Evolutionary conservation across 1,140 invertebrate genomes (phyloP).

Genomic region (Pectinophora gossypiella): DNA sequence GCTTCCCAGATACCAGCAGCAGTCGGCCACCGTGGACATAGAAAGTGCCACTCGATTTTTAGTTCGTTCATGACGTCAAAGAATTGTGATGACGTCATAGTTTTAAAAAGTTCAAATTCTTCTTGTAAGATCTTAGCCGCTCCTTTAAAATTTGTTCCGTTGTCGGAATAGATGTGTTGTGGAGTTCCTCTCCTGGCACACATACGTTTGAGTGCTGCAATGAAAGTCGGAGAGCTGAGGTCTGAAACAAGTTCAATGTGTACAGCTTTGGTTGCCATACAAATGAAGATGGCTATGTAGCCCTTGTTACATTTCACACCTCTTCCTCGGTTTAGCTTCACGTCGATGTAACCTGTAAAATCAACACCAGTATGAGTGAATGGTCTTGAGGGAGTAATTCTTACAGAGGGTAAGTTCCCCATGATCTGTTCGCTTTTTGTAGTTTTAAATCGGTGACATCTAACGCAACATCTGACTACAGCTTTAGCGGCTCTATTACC

Average conservation of each 20-base stretch:
- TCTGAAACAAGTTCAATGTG: constrained; percentile 37
- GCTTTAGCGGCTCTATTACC: neutral
- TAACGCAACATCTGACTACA: constrained; percentile 20
- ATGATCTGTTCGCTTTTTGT: constrained; percentile 21
- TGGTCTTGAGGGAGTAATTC: constrained; percentile 21
- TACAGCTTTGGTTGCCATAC: constrained; percentile 26
- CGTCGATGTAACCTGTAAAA: constrained; percentile 37
- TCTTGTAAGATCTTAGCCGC: constrained; percentile 16
- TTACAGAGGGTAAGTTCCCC: constrained; percentile 33
- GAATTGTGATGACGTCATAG: neutral
- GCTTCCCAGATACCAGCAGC: constrained; percentile 58
- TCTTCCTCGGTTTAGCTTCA: constrained; percentile 1
- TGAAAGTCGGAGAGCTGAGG: constrained; percentile 23
- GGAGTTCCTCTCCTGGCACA: constrained; percentile 21
- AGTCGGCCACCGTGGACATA: constrained; percentile 37
- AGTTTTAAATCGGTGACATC: constrained; percentile 13
- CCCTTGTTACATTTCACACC: neutral
- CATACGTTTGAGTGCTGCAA: constrained; percentile 30
- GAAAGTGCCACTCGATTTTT: constrained; percentile 47
- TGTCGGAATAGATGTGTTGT: constrained; percentile 2
- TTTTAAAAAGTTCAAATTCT: neutral
- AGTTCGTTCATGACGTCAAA: neutral
- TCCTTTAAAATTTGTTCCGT: constrained; percentile 26
- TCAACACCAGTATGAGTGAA: constrained; percentile 42
- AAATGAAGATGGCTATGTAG: constrained; percentile 10